Evolutionary conservation across 1,140 invertebrate genomes (phyloP), one percentile per base, ranked within the genome.

Genomic region (Platorchestia sp.): DNA sequence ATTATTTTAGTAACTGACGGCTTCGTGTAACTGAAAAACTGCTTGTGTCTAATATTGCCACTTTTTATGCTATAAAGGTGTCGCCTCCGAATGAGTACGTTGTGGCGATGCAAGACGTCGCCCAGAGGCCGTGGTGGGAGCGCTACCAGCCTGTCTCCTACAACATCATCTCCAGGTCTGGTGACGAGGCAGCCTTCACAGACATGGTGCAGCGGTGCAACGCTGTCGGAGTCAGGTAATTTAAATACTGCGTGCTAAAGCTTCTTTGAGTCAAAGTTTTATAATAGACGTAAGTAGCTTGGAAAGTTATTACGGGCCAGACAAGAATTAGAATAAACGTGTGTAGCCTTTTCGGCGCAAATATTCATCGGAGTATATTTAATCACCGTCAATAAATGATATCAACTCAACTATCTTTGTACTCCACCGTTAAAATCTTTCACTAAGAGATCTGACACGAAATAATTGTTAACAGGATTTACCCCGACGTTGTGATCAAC

Each of bases 91-190:
- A 53, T 40, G 95, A 95, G 47, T 19, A 43, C 43, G 53, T 95
- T 7, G 27, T 95, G 6, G 95, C 95, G 43, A 59, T 53, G 95
- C 27, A 91, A 36, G 40, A 43, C 36, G 59, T 45, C 42, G 42
- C 43, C 43, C 14, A 95, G 95, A 53, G 95, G 98, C 95, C 99
- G 98, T 99, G 99, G 97, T 97, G 98, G 97, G 98, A 99, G 97
- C 97, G 99, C 16, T 99, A 99, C 96, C 99, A 97, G 96, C 98
- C 98, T 0, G 98, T 99, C 95, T 99, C 98, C 27, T 99, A 99
- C 97, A 98, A 98, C 53, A 97, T 99, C 14, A 96, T 96, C 0
- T 98, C 98, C 0, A 97, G 99, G 93, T 99, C 98, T 86, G 99
- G 99, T 86, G 98, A 98, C 95, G 98, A 98, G 96, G 96, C 97